Percentiles rank a stretch among this genome's conserved stretches.
Conservation (phyloP, 2,888 invertebrate genomes). For the Lasioglossum marginatum region DNA sequence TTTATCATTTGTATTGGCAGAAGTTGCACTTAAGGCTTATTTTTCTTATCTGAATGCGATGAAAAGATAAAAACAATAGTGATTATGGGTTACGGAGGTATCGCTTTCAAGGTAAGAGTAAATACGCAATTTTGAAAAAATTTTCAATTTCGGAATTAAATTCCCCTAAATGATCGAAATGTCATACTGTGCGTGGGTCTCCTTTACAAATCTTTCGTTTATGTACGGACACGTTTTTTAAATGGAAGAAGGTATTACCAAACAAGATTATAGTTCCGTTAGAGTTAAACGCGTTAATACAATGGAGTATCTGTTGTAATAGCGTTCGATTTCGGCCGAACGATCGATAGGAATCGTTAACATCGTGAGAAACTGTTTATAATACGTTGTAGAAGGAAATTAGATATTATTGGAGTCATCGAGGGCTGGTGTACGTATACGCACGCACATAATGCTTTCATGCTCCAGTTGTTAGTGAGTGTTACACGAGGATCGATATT, state of each 20-base stretch:
- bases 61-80: too few species aligned
- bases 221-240: not conserved
- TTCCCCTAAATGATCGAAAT: too few species aligned
- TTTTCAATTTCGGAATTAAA: too few species aligned
- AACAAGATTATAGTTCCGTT: not conserved
- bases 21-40: too few species aligned
- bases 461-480: slow-evolving; percentile 71
- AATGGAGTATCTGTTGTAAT: not conserved
- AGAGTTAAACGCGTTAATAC: not conserved
- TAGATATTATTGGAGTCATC: slow-evolving; percentile 59
- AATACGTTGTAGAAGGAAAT: slow-evolving; percentile 61
- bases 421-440: slow-evolving; percentile 31
- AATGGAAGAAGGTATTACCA: not conserved
- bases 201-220: not conserved
- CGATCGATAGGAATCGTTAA: slow-evolving; percentile 26
- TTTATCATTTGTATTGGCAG: too few species aligned
- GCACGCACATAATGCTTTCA: slow-evolving; percentile 61
- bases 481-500: slow-evolving; percentile 69
- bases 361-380: slow-evolving; percentile 50
- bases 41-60: too few species aligned
- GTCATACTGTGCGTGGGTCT: too few species aligned
- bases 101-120: too few species aligned
- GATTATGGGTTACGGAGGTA: too few species aligned
- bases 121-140: too few species aligned
- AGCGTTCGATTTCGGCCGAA: not conserved